Conservation (phyloP, 92 coral and sea anemone species). For the Bergia sp. region DNA sequence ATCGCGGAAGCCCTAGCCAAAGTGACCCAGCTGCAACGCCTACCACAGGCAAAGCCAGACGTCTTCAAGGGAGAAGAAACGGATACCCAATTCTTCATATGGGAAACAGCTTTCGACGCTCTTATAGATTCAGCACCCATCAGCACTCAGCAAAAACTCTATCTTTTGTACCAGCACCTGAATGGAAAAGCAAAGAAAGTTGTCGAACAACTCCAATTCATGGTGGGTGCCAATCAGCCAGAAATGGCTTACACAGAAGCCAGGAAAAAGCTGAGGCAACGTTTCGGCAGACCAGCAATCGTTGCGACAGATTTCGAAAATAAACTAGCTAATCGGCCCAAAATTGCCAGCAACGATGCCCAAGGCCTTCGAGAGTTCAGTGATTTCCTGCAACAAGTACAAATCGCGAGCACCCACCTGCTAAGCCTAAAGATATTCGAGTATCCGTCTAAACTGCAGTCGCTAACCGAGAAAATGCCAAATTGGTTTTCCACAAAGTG, state of each 20-base stretch:
- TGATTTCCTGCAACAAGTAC: conserved; percentile 48
- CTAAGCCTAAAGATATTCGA: conserved; percentile 40
- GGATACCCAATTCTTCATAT: conserved; percentile 48
- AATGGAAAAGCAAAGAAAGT: conserved; percentile 66
- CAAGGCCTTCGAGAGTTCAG: conserved; percentile 56
- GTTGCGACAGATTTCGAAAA: conserved; percentile 65
- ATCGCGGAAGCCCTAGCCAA: conserved; percentile 10
- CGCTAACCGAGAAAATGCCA: conserved; percentile 1
- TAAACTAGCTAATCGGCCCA: conserved; percentile 65
- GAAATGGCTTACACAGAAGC: conserved; percentile 32
- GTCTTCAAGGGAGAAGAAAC: conserved; percentile 52
- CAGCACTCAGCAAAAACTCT: conserved; percentile 2
- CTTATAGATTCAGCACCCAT: conserved; percentile 25
- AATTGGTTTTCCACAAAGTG: conserved; percentile 9
- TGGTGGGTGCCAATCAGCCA: conserved; percentile 47
- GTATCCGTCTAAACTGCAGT: conserved; percentile 1
- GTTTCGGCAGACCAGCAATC: conserved; percentile 64
- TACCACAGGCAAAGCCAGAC: conserved; percentile 37
- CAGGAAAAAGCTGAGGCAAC: conserved; percentile 49
- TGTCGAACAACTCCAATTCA: conserved; percentile 61
- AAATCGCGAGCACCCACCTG: conserved; percentile 49
- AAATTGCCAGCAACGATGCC: conserved; percentile 58
- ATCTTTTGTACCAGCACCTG: conserved; percentile 55
- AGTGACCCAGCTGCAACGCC: background rate
- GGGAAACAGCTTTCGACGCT: conserved; percentile 78